Conservation (phyloP, 2,888 invertebrate genomes). For the Hemithea aestivaria region DNA sequence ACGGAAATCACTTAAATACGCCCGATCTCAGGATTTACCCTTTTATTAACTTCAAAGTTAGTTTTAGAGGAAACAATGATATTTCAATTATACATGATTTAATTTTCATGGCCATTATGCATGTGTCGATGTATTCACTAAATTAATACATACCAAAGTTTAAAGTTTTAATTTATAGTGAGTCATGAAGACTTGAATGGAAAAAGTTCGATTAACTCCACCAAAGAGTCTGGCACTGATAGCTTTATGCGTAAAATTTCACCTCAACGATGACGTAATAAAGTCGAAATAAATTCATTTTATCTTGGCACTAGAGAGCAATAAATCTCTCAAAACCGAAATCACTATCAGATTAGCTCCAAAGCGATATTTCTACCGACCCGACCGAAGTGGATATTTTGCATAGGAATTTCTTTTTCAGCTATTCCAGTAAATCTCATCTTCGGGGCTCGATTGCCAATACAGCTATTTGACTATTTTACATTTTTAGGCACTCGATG, state of each 20-base stretch:
- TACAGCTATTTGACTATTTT: slow-evolving; percentile 1
- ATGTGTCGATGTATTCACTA: no score
- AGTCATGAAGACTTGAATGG: no score
- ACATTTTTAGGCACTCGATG: not conserved
- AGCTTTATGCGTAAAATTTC: not conserved
- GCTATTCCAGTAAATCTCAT: slow-evolving; percentile 14
- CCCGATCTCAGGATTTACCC: no score
- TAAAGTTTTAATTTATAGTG: no score
- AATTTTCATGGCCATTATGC: no score
- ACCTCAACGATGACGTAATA: not conserved
- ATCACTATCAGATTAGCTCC: slow-evolving; percentile 23
- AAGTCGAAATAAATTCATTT: slow-evolving; percentile 10
- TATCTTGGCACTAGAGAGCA: slow-evolving; percentile 10
- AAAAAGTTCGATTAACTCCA: no score
- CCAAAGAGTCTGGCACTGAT: no score
- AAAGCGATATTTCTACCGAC: slow-evolving; percentile 17
- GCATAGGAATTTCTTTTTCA: slow-evolving; percentile 19
- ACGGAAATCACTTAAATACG: no score
- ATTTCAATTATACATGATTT: no score
- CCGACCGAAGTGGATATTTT: slow-evolving; percentile 14
- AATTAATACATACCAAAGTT: no score
- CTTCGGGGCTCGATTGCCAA: slow-evolving; percentile 8
- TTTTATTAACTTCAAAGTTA: no score
- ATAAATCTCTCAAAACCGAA: slow-evolving; percentile 22
- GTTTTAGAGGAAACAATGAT: no score